Conservation (phyloP, 2,797 vertebrate genomes). For the Gallirallus australis region DNA sequence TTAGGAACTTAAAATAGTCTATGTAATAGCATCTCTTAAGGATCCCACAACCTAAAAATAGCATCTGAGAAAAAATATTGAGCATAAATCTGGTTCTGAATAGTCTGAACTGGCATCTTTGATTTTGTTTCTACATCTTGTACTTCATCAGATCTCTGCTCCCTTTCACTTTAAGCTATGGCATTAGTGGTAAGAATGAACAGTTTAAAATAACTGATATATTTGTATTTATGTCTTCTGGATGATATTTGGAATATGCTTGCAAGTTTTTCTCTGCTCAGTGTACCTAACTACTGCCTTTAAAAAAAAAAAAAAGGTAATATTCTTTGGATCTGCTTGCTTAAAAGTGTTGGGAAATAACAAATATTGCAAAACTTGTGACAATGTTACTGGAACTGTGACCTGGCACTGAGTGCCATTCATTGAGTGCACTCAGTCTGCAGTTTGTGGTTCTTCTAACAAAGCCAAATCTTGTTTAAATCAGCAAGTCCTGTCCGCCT, state of each 20-base stretch:
- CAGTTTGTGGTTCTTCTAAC: not conserved
- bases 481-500: not conserved
- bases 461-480: not conserved
- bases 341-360: constrained; percentile 26
- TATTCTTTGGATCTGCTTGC: not conserved
- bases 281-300: not conserved
- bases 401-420: not conserved
- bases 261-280: not conserved
- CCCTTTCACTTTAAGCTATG: not conserved
- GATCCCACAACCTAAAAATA: not conserved
- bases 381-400: not conserved
- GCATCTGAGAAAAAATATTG: not conserved
- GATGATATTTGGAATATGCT: not conserved
- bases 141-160: not conserved
- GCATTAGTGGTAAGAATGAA: not conserved
- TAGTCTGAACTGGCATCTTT: not conserved
- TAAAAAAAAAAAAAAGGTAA: not conserved
- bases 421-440: not conserved
- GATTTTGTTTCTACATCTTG: not conserved
- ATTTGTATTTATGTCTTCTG: not conserved
- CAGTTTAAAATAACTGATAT: not conserved
- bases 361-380: constrained; percentile 46
- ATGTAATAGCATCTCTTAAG: not conserved
- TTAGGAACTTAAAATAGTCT: not conserved
- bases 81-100: not conserved